Base-by-base conservation (phyloP, 2,888 invertebrate species). In the Cantharis nigra region DNA sequence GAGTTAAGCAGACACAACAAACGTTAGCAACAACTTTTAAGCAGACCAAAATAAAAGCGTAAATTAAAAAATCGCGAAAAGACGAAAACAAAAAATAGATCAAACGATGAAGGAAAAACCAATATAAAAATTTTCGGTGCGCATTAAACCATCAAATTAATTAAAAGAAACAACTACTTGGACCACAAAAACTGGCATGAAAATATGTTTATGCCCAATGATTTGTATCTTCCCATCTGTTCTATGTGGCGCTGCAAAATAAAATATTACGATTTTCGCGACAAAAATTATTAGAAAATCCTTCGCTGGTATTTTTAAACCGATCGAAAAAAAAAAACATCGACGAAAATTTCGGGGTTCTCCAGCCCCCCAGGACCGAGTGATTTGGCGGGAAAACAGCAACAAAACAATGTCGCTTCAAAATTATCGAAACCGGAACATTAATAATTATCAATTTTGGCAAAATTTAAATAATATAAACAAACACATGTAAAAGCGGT, bases 201-300 rank as follows among this genome's bases (percentile, higher is more conserved):
- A 67, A 67, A 67, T 67, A 67, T 67, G 65, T 67, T 67, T 67
- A 67, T 67, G 20, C 65, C 20, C 65, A 67, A 67, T 67, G 65
- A 67, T 67, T 67, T 67, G 65, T 67, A 67, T 67, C 65, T 14
- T 67, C 65, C 65, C 65, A 67, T 67, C 65, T 67, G 65, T 67
- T 67, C 11, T 14, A 26, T 23, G 49, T 49, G 65, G 65, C 13
- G 65, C 65, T 67, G 26, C 23, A 23, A 67, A 67, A 67, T 67
- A 67, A 67, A 67, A 67, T 67, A 67, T 67, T 67, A 67, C 65
- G 23, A 67, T 67, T 67, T 67, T 67, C 3, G 14, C 23, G 65
- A 67, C 65, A 67, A 67, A 65, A 67, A 67, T 67, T 67, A 67
- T 67, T 67, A 26, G 18, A 67, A 67, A 67, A 67, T 23, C 65